Percentiles rank a stretch among this genome's conserved stretches.
Evolutionary conservation across 2,113 vertebrate genomes (phyloP).

Genomic region (Gila orcuttii): DNA sequence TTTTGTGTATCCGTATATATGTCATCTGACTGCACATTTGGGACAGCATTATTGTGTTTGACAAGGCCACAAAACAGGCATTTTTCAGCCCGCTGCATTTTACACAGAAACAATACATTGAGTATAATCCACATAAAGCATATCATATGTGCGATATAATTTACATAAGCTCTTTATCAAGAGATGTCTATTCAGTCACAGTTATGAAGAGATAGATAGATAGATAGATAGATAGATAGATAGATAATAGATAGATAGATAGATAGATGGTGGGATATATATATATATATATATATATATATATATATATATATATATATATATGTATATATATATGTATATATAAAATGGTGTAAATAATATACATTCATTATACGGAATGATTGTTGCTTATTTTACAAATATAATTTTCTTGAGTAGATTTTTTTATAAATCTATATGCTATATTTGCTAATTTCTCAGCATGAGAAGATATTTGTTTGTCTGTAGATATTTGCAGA

Average conservation of each 20-base stretch:
- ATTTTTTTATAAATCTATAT: slow-evolving; percentile 30
- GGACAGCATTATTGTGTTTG: slow-evolving; percentile 9
- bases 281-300: too few relatives aligned
- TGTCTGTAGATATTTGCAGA: slow-evolving; percentile 28
- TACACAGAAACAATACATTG: neutral
- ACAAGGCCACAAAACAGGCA: slow-evolving; percentile 38
- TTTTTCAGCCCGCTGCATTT: slow-evolving; percentile 6
- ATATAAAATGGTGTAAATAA: slow-evolving; percentile 5
- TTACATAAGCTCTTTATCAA: slow-evolving; percentile 12
- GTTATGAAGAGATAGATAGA: neutral
- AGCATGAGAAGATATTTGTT: slow-evolving; percentile 20
- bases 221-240: neutral
- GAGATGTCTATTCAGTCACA: neutral
- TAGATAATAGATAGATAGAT: neutral
- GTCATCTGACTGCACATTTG: neutral
- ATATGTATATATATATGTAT: neutral
- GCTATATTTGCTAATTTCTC: slow-evolving; percentile 9
- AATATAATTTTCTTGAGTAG: neutral
- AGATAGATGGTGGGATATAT: too few relatives aligned
- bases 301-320: neutral
- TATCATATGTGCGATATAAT: neutral
- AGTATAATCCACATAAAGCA: slow-evolving; percentile 31
- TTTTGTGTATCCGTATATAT: neutral
- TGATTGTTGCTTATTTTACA: slow-evolving; percentile 25
- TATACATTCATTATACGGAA: slow-evolving; percentile 42